phyloP scores from a whole-genome alignment of 2,113 vertebrate genomes.

The Hippocampus mohnikei region DNA sequence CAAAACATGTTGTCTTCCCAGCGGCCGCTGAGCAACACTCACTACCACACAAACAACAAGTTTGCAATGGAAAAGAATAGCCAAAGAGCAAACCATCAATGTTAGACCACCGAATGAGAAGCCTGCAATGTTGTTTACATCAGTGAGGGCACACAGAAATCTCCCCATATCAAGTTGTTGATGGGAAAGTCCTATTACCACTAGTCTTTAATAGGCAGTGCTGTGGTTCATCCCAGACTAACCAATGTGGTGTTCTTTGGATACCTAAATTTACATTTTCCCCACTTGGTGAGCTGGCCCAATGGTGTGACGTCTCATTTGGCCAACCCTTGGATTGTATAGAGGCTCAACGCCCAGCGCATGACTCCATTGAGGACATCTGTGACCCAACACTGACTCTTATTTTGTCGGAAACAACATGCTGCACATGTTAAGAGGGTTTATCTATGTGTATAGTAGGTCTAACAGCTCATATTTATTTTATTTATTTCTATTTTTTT shows the following conservation, averaged over 20 bases:
- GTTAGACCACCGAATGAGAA: slow-evolving; percentile 13
- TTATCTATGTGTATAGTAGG: slow-evolving; percentile 10
- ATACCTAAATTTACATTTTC: slow-evolving; percentile 40
- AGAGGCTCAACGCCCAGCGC: slow-evolving; percentile 17
- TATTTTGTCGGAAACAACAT: slow-evolving; percentile 22
- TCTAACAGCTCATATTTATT: slow-evolving; percentile 13
- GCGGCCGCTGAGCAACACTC: background rate
- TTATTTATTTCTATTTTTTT: slow-evolving; percentile 30
- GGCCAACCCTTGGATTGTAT: slow-evolving; percentile 29
- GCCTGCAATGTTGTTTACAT: slow-evolving; percentile 13
- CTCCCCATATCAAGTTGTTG: slow-evolving; percentile 30
- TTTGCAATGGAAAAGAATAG: slow-evolving; percentile 6
- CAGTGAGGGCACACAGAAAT: slow-evolving; percentile 14
- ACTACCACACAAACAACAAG: background rate
- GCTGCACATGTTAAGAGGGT: background rate
- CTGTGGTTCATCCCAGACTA: slow-evolving; percentile 41
- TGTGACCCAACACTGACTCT: slow-evolving; percentile 21
- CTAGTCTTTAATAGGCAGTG: slow-evolving; percentile 42
- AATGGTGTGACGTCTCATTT: slow-evolving; percentile 49
- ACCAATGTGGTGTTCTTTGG: slow-evolving; percentile 44
- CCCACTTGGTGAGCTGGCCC: slow-evolving; percentile 44
- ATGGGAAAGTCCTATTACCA: slow-evolving; percentile 35
- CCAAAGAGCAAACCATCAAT: slow-evolving; percentile 6
- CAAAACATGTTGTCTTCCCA: background rate
- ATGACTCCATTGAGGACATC: slow-evolving; percentile 20